Evolutionary conservation across 37 sponge, comb jelly and placozoan genomes (phyloP), one percentile per base, ranked within the genome.

Genomic region (Cliona cf. orientalis): DNA sequence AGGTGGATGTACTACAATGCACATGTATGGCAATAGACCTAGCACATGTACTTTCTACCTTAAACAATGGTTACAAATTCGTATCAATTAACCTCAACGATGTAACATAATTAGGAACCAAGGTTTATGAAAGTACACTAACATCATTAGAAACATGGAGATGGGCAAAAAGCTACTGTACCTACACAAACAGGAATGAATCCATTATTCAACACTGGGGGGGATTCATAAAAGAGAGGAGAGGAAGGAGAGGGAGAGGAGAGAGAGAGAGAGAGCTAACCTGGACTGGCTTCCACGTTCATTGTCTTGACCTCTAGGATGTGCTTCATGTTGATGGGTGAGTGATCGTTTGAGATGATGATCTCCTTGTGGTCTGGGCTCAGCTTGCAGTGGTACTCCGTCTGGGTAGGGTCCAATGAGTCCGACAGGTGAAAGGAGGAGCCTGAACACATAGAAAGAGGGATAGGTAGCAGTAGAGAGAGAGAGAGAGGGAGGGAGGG

Each of bases 301-400:
- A 71, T 42, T 0, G 82, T 75, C 58, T 82, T 75, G 19, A 88
- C 75, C 65, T 88, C 82, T 58, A 88, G 74, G 45, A 88, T 82
- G 59, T 71, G 71, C 53, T 67, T 74, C 82, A 88, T 82, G 53
- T 21, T 43, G 64, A 88, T 76, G 28, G 64, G 59, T 4, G 17
- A 11, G 71, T 88, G 89, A 38, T 70, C 61, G 9, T 75, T 36
- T 1, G 71, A 66, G 65, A 88, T 70, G 22, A 88, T 26, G 38
- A 88, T 67, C 66, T 88, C 49, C 66, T 28, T 26, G 61, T 88
- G 89, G 75, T 88, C 83, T 6, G 59, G 25, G 46, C 83, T 88
- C n/a, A 82, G 65, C 43, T 71, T 62, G 33, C 81, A 76, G 40
- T 42, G 25, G 58, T 80, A 81, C 44, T 55, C 74, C 23, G 59